These are phyloP conservation scores for Thunnus thynnus DNA, from an alignment of 2,113 vertebrate species.

Conservation along the genomic window DNA sequence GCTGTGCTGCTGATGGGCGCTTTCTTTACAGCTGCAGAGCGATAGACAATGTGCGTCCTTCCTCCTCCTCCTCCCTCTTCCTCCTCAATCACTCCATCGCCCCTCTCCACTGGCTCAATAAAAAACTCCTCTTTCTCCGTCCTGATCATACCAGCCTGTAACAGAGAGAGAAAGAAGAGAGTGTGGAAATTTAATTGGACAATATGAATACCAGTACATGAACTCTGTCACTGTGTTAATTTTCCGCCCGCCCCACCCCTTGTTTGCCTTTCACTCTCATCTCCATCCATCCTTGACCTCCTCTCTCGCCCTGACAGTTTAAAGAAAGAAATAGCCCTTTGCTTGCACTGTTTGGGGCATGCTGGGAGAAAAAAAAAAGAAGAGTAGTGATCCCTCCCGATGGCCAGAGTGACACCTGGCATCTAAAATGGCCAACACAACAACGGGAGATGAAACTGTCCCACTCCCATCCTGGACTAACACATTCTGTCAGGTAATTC, in stretches of 20 bases:
- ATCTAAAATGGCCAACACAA: constrained; percentile 64
- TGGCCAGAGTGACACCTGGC: constrained; percentile 70
- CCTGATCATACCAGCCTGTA: constrained; percentile 96
- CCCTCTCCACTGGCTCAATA: constrained; percentile 94
- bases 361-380: constrained; percentile 17
- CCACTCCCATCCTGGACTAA: constrained; percentile 63
- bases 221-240: constrained; percentile 51
- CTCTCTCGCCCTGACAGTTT: constrained; percentile 15
- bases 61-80: constrained; percentile 86
- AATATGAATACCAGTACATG: constrained; percentile 43
- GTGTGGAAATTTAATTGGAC: constrained; percentile 45
- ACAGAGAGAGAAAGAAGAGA: constrained; percentile 28
- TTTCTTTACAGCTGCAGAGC: constrained; percentile 89
- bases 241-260: not conserved
- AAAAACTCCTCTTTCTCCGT: constrained; percentile 97
- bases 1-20: constrained; percentile 63
- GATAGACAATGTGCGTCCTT: constrained; percentile 93
- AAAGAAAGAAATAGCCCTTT: constrained; percentile 13
- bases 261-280: not conserved
- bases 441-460: constrained; percentile 72
- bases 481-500: constrained; percentile 81
- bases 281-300: constrained; percentile 7
- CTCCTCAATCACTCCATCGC: constrained; percentile 78
- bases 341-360: constrained; percentile 10
- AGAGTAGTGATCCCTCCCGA: constrained; percentile 50